Evolutionary conservation across 2,888 invertebrate genomes (phyloP), one percentile per base, ranked within the genome.

Genomic region (Zhuqinia jingwanae): DNA sequence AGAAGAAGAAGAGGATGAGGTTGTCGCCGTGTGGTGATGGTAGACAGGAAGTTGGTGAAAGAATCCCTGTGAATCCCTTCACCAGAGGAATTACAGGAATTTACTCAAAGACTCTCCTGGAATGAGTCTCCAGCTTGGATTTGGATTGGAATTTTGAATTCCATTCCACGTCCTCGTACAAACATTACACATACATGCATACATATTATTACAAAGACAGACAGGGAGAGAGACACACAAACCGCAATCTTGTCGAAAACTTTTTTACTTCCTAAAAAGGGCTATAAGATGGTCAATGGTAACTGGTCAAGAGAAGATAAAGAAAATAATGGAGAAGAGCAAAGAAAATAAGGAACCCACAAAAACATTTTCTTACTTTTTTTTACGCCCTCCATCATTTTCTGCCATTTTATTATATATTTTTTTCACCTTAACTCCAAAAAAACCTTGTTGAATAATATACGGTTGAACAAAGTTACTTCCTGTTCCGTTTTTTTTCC

Each of bases 381-480:
- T 13, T 56, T 50, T 45, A 47, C 45, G 47, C 45, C 47, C 25
- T 73, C 30, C 27, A 50, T 30, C 47, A 73, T 73, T 73, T 50
- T 73, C 47, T 27, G n/a, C 73, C 73, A 73, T 73, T 73, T 73
- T 27, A 73, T 53, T 63, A 53, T 53, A n/a, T 53, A 53, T 65
- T 65, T 47, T 70, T 47, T 68, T 45, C 70, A n/a, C n/a, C 25
- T 27, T 47, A 73, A 17, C 73, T 53, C 27, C 50, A 17, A 47
- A 27, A 50, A 50, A 73, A 17, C 50, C 50, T 73, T 73, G 73
- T 73, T 73, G 73, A 73, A 73, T n/a, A n/a, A n/a, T 73, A 73
- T 50, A 73, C 73, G 73, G 50, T 73, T 73, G 50, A 73, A 50
- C 73, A 73, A n/a, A 50, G 73, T 73, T 73, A 17, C 73, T 73